phyloP scores from a whole-genome alignment of 1,140 invertebrate genomes.

The Tetranychus cinnabarinus region DNA sequence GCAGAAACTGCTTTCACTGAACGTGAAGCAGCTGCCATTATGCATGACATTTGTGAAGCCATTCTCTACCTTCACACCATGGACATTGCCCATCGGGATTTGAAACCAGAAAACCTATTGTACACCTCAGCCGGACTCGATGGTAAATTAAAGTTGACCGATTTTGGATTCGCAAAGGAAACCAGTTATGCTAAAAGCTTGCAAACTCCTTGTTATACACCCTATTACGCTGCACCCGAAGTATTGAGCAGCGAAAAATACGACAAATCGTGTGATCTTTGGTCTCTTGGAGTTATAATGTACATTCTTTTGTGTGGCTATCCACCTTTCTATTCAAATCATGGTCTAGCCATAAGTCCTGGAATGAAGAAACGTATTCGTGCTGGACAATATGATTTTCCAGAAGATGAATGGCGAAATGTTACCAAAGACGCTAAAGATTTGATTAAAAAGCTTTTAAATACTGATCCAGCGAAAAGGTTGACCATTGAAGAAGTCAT shows the following conservation, averaged over 20 bases:
- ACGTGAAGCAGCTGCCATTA: slow-evolving; percentile 73
- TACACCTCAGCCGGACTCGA: slow-evolving; percentile 22
- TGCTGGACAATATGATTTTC: slow-evolving; percentile 88
- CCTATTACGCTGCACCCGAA: slow-evolving; percentile 93
- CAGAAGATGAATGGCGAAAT: slow-evolving; percentile 79
- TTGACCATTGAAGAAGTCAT: slow-evolving; percentile 74
- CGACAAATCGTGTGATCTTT: slow-evolving; percentile 96
- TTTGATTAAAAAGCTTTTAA: slow-evolving; percentile 73
- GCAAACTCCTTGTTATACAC: slow-evolving; percentile 93
- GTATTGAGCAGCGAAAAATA: slow-evolving; percentile 42
- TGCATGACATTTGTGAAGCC: slow-evolving; percentile 87
- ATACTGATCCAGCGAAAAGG: slow-evolving; percentile 69
- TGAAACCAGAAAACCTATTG: slow-evolving; percentile 46
- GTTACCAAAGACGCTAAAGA: slow-evolving; percentile 81
- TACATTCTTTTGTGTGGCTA: slow-evolving; percentile 95
- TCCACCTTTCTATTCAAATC: slow-evolving; percentile 86
- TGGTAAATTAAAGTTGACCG: slow-evolving; percentile 77
- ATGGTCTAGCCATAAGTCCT: slow-evolving; percentile 85
- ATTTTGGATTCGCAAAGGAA: slow-evolving; percentile 99
- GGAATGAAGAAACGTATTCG: slow-evolving; percentile 98
- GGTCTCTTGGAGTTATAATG: slow-evolving; percentile 88
- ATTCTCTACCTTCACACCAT: slow-evolving; percentile 78
- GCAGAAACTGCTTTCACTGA: slow-evolving; percentile 82
- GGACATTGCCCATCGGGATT: slow-evolving; percentile 87
- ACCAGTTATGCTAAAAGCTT: slow-evolving; percentile 42